Percentiles rank a stretch among this genome's conserved stretches.
phyloP scores from a whole-genome alignment of 2,888 invertebrate genomes.

The Chironomus tentans region DNA sequence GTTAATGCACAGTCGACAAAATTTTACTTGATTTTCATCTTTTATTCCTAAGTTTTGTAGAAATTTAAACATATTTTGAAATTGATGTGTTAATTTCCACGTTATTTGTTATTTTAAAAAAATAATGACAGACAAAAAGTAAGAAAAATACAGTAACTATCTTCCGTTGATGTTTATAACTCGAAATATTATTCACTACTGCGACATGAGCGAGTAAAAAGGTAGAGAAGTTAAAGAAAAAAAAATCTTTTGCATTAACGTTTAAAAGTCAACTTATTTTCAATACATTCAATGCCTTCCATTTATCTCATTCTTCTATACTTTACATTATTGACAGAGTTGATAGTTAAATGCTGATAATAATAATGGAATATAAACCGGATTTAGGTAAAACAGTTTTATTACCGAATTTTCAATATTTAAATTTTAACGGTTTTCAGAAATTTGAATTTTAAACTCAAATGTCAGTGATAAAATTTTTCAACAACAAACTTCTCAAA shows the following conservation, averaged over 20 bases:
- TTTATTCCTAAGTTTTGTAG: slow-evolving; percentile 13
- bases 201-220: background rate
- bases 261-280: background rate
- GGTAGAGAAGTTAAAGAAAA: background rate
- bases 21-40: slow-evolving; percentile 21
- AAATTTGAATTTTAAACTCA: too few relatives aligned
- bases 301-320: background rate
- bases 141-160: background rate
- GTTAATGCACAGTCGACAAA: background rate
- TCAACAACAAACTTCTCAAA: too few relatives aligned
- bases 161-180: background rate
- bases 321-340: background rate
- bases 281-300: background rate
- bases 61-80: slow-evolving; percentile 24
- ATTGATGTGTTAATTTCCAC: background rate
- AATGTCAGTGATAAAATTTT: too few relatives aligned
- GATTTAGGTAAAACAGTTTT: too few relatives aligned
- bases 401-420: too few relatives aligned
- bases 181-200: background rate
- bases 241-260: background rate
- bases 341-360: too few relatives aligned
- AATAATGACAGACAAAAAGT: background rate
- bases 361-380: too few relatives aligned
- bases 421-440: too few relatives aligned
- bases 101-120: background rate